phyloP scores from a whole-genome alignment of 2,113 vertebrate species.

The Lophius piscatorius region DNA sequence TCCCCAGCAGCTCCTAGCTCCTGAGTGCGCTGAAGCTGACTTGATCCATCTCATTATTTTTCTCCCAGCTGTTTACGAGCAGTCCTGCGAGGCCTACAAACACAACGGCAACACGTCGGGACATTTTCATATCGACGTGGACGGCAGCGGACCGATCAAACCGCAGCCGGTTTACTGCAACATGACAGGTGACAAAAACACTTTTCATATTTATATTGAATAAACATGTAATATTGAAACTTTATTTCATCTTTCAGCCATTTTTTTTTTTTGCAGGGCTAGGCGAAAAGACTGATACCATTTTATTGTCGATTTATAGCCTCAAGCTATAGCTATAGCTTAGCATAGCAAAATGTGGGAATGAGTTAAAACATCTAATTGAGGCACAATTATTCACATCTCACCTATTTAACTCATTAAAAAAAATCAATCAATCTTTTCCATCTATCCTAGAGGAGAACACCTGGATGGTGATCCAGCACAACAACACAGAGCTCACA shows the following conservation, averaged over 20 bases:
- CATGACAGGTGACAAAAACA: constrained; percentile 78
- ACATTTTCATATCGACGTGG: constrained; percentile 86
- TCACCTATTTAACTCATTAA: too few relatives aligned
- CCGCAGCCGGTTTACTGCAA: constrained; percentile 88
- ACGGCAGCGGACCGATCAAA: constrained; percentile 86
- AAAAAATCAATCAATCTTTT: too few relatives aligned
- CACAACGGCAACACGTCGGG: constrained; percentile 85
- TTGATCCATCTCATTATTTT: constrained; percentile 37
- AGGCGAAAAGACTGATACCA: not conserved
- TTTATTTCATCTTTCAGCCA: too few relatives aligned
- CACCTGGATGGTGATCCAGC: constrained; percentile 89
- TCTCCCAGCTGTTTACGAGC: constrained; percentile 78
- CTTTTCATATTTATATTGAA: too few relatives aligned
- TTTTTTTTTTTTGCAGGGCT: not conserved
- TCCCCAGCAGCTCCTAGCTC: not conserved
- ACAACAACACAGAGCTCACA: constrained; percentile 92
- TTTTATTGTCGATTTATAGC: too few relatives aligned
- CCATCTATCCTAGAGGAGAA: constrained; percentile 71
- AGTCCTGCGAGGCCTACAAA: constrained; percentile 88
- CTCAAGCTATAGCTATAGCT: too few relatives aligned
- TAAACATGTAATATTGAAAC: too few relatives aligned
- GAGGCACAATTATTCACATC: too few relatives aligned
- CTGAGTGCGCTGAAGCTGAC: not conserved
- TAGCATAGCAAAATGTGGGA: too few relatives aligned
- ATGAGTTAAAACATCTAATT: too few relatives aligned